Percentiles rank a stretch among this genome's conserved stretches.
phyloP scores from a whole-genome alignment of 1,140 invertebrate species.

The Zaprionus inermis region DNA sequence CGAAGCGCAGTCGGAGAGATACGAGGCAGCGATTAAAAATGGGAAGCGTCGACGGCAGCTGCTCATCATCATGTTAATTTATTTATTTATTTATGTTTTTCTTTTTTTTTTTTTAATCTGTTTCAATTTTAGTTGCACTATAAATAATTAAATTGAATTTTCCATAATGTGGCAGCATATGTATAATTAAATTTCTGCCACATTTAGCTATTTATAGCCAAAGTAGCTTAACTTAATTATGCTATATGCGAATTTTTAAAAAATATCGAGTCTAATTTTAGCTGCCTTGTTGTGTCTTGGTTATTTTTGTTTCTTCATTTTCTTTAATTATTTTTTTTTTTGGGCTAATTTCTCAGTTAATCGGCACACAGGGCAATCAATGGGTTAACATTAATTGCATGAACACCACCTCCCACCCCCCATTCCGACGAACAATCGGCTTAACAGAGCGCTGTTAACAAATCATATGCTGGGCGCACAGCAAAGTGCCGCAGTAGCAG shows the following conservation, averaged over 20 bases:
- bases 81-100: slow-evolving; percentile 19
- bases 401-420: not conserved
- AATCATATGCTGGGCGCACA: slow-evolving; percentile 62
- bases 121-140: not conserved
- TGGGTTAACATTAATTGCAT: slow-evolving; percentile 53
- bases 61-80: slow-evolving; percentile 15
- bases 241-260: not conserved
- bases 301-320: slow-evolving; percentile 1
- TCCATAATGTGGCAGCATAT: not conserved
- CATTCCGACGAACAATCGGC: not conserved
- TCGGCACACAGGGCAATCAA: slow-evolving; percentile 19
- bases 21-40: slow-evolving; percentile 47
- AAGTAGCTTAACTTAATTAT: slow-evolving; percentile 2
- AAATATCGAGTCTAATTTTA: slow-evolving; percentile 9
- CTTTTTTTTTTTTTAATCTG: slow-evolving; percentile 1
- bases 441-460: slow-evolving; percentile 59
- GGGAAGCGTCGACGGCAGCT: slow-evolving; percentile 21
- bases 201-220: not conserved
- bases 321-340: slow-evolving; percentile 4
- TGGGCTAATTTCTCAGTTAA: slow-evolving; percentile 25
- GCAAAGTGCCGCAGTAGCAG: slow-evolving; percentile 34
- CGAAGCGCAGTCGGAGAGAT: slow-evolving; percentile 36
- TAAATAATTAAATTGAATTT: not conserved
- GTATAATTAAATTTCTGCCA: not conserved
- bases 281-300: not conserved